A percentile compares a stretch with the other conserved stretches of the same genome.
These are phyloP conservation scores for Leptura quadrifasciata DNA, from an alignment of 2,888 invertebrate genomes.

Conservation along the genomic window DNA sequence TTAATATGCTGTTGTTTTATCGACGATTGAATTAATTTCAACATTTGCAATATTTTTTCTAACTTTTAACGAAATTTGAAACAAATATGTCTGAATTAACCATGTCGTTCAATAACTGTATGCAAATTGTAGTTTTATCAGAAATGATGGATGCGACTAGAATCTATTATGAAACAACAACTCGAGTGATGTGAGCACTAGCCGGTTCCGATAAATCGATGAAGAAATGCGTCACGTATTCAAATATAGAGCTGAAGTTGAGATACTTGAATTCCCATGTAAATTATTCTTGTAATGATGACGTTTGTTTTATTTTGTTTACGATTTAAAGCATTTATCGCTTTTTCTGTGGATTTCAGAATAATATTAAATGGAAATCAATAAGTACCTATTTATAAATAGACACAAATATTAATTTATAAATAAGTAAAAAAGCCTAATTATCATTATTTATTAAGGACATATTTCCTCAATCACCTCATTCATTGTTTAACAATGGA, in stretches of 20 bases:
- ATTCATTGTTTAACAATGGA: too few relatives aligned
- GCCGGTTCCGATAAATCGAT: neutral
- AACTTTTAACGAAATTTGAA: too few relatives aligned
- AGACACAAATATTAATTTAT: neutral
- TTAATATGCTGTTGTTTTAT: too few relatives aligned
- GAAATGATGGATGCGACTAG: neutral
- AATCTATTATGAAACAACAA: neutral
- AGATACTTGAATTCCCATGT: neutral
- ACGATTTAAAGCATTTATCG: neutral
- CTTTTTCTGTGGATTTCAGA: neutral
- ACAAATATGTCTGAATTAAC: too few relatives aligned
- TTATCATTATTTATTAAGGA: neutral
- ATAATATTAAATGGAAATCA: neutral
- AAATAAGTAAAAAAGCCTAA: neutral
- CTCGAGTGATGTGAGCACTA: neutral
- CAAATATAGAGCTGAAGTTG: neutral
- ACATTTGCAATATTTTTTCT: too few relatives aligned
- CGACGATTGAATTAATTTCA: too few relatives aligned
- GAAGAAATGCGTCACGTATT: slow-evolving; percentile 2
- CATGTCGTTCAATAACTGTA: neutral
- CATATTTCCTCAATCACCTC: too few relatives aligned
- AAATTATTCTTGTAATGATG: neutral
- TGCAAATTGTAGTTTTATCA: neutral
- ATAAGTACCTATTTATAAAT: neutral
- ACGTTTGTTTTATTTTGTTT: neutral